Conservation (phyloP, 1,140 invertebrate genomes). For the Drosophila seguyi region DNA sequence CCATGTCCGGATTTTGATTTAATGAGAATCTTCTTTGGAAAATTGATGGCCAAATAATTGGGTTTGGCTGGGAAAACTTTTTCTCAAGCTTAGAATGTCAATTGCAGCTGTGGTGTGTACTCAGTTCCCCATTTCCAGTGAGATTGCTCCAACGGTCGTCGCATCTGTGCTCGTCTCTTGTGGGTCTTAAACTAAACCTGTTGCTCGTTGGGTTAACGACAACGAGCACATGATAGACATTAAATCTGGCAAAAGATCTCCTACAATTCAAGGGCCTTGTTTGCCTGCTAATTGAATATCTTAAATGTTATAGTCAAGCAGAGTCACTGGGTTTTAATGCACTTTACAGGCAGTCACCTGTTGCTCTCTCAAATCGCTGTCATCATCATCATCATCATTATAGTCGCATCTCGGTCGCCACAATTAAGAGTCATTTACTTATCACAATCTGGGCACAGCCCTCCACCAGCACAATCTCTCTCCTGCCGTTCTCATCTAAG, state of each 20-base stretch:
- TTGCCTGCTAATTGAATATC: conserved; percentile 39
- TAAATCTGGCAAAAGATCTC: conserved; percentile 12
- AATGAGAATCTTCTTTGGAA: conserved; percentile 10
- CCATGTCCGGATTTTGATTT: conserved; percentile 21
- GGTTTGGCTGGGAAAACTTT: conserved; percentile 3
- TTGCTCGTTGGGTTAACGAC: conserved; percentile 14
- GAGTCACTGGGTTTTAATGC: conserved; percentile 18
- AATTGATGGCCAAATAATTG: conserved; percentile 46
- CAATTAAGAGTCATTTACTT: conserved; percentile 72
- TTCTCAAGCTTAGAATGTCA: conserved; percentile 40
- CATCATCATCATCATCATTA: conserved; percentile 43
- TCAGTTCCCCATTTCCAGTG: not conserved
- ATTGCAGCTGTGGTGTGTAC: conserved; percentile 35
- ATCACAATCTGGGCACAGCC: conserved; percentile 49
- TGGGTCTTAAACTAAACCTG: conserved; percentile 23
- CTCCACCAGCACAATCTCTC: conserved; percentile 14
- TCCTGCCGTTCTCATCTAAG: conserved; percentile 17
- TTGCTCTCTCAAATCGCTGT: conserved; percentile 39
- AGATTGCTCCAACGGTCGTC: conserved; percentile 18
- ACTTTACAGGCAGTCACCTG: conserved; percentile 52
- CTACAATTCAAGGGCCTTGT: conserved; percentile 8
- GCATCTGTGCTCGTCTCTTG: conserved; percentile 19
- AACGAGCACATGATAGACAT: conserved; percentile 19
- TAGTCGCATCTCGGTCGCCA: conserved; percentile 25
- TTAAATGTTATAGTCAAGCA: conserved; percentile 21